Evolutionary conservation across 2,888 invertebrate species (phyloP).

Genomic region (Altica lythri): DNA sequence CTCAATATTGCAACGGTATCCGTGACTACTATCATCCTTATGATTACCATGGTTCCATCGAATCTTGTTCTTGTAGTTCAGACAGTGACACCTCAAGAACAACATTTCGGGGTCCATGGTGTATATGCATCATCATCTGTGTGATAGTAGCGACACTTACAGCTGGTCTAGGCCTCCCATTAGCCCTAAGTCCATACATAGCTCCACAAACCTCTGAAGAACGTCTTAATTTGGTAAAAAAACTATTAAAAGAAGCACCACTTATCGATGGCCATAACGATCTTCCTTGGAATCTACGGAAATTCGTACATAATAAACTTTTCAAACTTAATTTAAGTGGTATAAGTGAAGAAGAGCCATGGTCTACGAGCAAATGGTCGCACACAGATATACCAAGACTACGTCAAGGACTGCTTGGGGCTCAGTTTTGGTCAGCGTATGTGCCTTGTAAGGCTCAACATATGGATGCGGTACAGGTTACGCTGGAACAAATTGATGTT

Average conservation of each 20-base stretch:
- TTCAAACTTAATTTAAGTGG: slow-evolving; percentile 69
- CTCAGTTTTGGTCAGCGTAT: slow-evolving; percentile 90
- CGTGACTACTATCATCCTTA: slow-evolving; percentile 43
- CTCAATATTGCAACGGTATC: slow-evolving; percentile 49
- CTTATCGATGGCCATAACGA: slow-evolving; percentile 85
- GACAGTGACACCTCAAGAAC: slow-evolving; percentile 62
- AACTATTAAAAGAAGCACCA: slow-evolving; percentile 70
- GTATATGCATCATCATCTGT: slow-evolving; percentile 64
- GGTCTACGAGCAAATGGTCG: slow-evolving; percentile 87
- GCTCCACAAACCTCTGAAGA: slow-evolving; percentile 58
- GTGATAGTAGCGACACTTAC: slow-evolving; percentile 65
- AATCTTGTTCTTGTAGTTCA: slow-evolving; percentile 56
- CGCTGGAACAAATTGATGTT: slow-evolving; percentile 85
- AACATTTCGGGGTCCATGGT: slow-evolving; percentile 59
- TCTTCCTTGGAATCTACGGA: slow-evolving; percentile 86
- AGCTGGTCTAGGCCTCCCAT: slow-evolving; percentile 63
- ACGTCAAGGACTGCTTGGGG: slow-evolving; percentile 66
- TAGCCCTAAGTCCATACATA: slow-evolving; percentile 54
- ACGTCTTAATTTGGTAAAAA: slow-evolving; percentile 65
- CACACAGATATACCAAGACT: slow-evolving; percentile 87
- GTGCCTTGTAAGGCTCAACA: slow-evolving; percentile 85
- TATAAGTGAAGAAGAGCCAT: slow-evolving; percentile 73
- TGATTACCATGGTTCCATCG: slow-evolving; percentile 47
- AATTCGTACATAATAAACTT: slow-evolving; percentile 84
- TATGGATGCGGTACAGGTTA: slow-evolving; percentile 79